phyloP scores from a whole-genome alignment of 2,888 invertebrate species.

The Belgica antarctica region DNA sequence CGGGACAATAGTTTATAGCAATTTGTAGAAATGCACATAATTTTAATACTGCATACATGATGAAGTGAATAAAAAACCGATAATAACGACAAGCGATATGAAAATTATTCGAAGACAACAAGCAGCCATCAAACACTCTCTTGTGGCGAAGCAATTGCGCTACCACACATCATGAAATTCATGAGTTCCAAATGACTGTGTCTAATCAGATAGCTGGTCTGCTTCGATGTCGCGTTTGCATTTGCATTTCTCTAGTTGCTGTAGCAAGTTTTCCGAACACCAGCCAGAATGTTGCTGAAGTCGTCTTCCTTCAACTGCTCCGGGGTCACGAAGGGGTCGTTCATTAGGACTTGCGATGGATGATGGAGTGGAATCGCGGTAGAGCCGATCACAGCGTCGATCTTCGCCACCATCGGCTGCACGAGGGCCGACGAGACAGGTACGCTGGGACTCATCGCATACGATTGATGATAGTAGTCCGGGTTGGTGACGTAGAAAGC shows the following conservation, averaged over 20 bases:
- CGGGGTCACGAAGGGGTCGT: conserved; percentile 51
- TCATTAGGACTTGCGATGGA: conserved; percentile 49
- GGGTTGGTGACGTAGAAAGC: conserved; percentile 46
- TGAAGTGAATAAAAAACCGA: conserved; percentile 23
- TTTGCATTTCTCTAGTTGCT: conserved; percentile 59
- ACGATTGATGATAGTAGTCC: conserved; percentile 42
- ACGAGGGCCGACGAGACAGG: conserved; percentile 45
- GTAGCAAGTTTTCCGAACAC: conserved; percentile 83
- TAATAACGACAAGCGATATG: conserved; percentile 37
- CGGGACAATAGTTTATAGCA: conserved; percentile 31
- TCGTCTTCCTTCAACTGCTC: conserved; percentile 76
- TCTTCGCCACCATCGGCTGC: conserved; percentile 48
- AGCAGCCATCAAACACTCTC: neutral
- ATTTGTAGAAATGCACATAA: conserved; percentile 28
- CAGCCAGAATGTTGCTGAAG: conserved; percentile 84
- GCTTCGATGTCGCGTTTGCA: neutral
- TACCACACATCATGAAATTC: conserved; percentile 43
- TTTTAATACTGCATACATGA: conserved; percentile 30
- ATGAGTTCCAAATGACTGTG: conserved; percentile 26
- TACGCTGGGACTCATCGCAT: conserved; percentile 45
- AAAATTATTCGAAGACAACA: conserved; percentile 15
- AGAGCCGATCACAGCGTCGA: conserved; percentile 47
- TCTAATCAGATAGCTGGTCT: conserved; percentile 13
- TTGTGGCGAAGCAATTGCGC: conserved; percentile 24
- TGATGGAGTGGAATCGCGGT: conserved; percentile 49